These are phyloP conservation scores for Encarsia formosa DNA, from an alignment of 2,888 invertebrate genomes.

Conservation along the genomic window DNA sequence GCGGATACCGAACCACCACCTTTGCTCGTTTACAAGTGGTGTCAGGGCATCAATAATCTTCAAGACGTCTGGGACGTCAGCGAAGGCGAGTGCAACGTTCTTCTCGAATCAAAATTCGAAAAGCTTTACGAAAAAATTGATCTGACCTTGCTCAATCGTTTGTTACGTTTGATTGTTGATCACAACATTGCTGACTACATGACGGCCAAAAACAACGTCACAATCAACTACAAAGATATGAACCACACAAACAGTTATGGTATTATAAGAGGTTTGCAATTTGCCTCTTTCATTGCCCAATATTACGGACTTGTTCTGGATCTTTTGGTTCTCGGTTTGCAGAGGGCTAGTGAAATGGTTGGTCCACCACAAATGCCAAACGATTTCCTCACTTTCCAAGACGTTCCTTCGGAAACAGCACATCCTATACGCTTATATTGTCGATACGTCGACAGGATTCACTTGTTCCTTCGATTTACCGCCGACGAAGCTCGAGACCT, in stretches of 20 bases:
- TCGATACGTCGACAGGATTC: slow-evolving; percentile 93
- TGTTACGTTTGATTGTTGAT: slow-evolving; percentile 95
- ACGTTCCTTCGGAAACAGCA: slow-evolving; percentile 84
- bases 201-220: slow-evolving; percentile 99
- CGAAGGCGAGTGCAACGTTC: slow-evolving; percentile 98
- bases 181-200: slow-evolving; percentile 99
- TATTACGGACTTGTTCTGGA: slow-evolving; percentile 98
- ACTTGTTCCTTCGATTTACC: slow-evolving; percentile 91
- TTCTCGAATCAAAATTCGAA: slow-evolving; percentile 94
- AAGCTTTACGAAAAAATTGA: slow-evolving; percentile 99
- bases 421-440: slow-evolving; percentile 97
- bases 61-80: slow-evolving; percentile 99
- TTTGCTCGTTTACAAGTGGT: slow-evolving; percentile 94
- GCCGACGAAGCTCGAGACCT: slow-evolving; percentile 98
- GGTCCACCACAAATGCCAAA: slow-evolving; percentile 99
- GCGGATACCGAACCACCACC: slow-evolving; percentile 97
- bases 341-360: slow-evolving; percentile 97
- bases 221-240: slow-evolving; percentile 99
- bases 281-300: slow-evolving; percentile 98
- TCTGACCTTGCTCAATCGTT: slow-evolving; percentile 91
- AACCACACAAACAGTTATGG: slow-evolving; percentile 99
- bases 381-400: slow-evolving; percentile 97
- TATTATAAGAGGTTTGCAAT: slow-evolving; percentile 96
- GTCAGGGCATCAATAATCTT: slow-evolving; percentile 96
- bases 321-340: slow-evolving; percentile 91